Base-by-base conservation (phyloP, 1,140 invertebrate genomes). In the Chironomus tepperi region DNA sequence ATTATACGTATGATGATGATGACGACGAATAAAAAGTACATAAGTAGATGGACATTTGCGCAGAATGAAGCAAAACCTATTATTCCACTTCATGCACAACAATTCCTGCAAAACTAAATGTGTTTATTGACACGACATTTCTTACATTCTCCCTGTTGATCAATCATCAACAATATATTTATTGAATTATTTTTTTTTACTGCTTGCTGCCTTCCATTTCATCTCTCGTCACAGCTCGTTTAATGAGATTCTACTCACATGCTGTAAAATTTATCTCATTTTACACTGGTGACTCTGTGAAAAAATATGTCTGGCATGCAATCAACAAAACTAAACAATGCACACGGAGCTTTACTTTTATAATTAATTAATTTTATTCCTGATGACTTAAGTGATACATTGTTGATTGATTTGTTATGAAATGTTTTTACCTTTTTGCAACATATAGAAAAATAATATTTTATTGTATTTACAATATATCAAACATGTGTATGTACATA, bases 41-140 rank as follows among this genome's bases (percentile, higher is more conserved):
- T 34, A 34, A 34, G 24, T 34, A 34, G 24, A 34, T 15, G 43
- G 15, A 57, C 47, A 57, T 57, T 57, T 57, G 47, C 47, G 47
- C 47, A 57, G 8, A 34, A 34, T 34, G 24, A 34, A 34, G 24
- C 24, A 34, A 47, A 57, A 15, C 47, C 47, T 57, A 57, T 57
- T 57, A 57, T 57, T 57, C 47, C n/a, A 57, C 47, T 34, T 12
- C 47, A 57, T 57, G 47, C 47, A 57, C 12, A 5, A 57, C 12
- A 57, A 57, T 34, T 34, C n/a, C 24, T 34, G 12, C 12, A 57
- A 47, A 47, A 57, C 47, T 70, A 70, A 70, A 70, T 70, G 65
- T 70, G 65, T 70, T 70, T 70, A 70, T 70, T 70, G 65, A 70
- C 65, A 70, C 65, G 65, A 70, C 65, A 70, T 70, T 70, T 70